Conservation (phyloP, 2,113 vertebrate genomes). For the Oncorhynchus mykiss region DNA sequence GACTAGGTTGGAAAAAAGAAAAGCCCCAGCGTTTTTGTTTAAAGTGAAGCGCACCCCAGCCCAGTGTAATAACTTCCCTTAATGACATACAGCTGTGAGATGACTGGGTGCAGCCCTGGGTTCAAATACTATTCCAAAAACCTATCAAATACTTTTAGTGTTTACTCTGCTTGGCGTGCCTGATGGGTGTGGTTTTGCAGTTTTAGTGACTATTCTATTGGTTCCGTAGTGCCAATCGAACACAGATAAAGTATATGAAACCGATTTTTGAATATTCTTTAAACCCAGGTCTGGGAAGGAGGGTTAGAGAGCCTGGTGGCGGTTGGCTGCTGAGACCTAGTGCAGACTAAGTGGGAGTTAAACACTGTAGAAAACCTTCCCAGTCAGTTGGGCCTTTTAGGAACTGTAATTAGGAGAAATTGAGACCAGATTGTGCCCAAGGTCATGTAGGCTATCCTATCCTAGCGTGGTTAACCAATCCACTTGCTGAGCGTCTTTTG, state of each 20-base stretch:
- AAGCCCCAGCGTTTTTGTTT: conserved; percentile 8
- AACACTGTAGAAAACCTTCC: conserved; percentile 17
- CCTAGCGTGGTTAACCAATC: conserved; percentile 54
- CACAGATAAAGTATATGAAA: too few relatives aligned
- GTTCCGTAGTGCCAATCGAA: too few relatives aligned
- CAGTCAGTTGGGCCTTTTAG: conserved; percentile 48
- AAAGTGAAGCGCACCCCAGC: conserved; percentile 52
- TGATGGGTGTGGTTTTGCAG: too few relatives aligned
- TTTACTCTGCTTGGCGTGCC: too few relatives aligned
- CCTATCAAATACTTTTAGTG: too few relatives aligned
- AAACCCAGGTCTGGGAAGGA: not conserved
- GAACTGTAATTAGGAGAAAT: conserved; percentile 71
- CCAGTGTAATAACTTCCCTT: conserved; percentile 53
- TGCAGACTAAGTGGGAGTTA: conserved; percentile 36
- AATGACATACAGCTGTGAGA: conserved; percentile 73
- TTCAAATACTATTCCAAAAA: too few relatives aligned
- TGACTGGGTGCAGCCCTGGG: conserved; percentile 6
- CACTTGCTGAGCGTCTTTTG: conserved; percentile 60
- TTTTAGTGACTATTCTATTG: too few relatives aligned
- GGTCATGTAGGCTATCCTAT: conserved; percentile 25
- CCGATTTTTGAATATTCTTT: too few relatives aligned
- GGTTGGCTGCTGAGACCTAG: conserved; percentile 9
- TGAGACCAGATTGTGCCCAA: conserved; percentile 67
- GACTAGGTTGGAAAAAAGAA: conserved; percentile 10
- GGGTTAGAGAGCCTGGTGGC: not conserved